phyloP scores from a whole-genome alignment of 92 coral and sea anemone species.

The Micromussa lordhowensis region DNA sequence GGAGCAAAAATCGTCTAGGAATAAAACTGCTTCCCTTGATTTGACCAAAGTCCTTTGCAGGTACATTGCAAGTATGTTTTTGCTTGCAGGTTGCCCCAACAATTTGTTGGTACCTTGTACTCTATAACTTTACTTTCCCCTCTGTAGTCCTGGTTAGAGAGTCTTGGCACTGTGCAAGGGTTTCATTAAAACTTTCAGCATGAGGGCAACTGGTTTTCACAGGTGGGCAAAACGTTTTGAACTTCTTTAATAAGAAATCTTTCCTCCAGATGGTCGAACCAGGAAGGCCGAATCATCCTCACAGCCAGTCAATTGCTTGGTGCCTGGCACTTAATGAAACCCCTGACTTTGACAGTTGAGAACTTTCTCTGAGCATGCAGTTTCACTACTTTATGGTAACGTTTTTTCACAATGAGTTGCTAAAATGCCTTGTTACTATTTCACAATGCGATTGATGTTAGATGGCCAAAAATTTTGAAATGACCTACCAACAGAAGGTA shows the following conservation, averaged over 20 bases:
- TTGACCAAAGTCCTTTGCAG: neutral
- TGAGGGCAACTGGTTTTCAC: no score
- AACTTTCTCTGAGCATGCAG: neutral
- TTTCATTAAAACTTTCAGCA: no score
- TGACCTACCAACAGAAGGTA: slow-evolving; percentile 64
- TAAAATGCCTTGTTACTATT: neutral
- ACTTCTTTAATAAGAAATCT: no score
- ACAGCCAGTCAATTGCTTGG: no score
- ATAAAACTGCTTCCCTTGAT: neutral
- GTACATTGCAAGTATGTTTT: neutral
- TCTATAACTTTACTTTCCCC: neutral
- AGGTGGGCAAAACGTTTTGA: no score
- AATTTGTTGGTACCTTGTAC: neutral
- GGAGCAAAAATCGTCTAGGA: neutral
- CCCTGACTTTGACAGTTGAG: no score
- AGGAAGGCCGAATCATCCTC: no score
- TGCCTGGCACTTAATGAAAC: no score
- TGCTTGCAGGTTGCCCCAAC: neutral
- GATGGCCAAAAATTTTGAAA: neutral
- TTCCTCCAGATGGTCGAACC: no score
- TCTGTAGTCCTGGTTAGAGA: neutral
- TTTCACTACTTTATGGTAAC: neutral
- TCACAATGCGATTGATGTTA: neutral
- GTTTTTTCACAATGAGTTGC: neutral
- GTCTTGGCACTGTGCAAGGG: no score